A percentile compares a stretch with the other conserved stretches of the same genome.
phyloP scores from a whole-genome alignment of 2,888 invertebrate species.

The Nephrotoma appendiculata region DNA sequence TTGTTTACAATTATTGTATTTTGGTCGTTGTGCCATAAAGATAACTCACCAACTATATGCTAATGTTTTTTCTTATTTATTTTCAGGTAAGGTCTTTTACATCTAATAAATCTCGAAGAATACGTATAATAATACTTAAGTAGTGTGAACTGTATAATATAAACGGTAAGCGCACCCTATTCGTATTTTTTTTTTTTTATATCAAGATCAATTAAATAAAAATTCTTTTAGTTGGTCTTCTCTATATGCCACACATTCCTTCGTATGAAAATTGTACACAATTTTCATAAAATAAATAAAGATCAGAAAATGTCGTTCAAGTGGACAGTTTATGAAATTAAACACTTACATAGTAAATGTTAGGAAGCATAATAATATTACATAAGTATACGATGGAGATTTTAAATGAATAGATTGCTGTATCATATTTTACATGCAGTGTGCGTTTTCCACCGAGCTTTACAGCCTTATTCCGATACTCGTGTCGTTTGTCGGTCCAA shows the following conservation, averaged over 20 bases:
- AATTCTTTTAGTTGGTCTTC: not conserved
- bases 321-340: not conserved
- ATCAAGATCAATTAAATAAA: not conserved
- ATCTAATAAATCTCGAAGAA: not conserved
- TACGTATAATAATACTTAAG: not conserved
- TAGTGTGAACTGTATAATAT: not conserved
- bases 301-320: not conserved
- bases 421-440: no score
- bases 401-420: no score
- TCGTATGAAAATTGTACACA: not conserved
- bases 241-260: not conserved
- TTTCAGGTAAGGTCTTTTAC: not conserved
- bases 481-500: no score
- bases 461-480: no score
- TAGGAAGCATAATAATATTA: no score
- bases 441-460: no score
- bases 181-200: not conserved
- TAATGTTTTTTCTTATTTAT: not conserved
- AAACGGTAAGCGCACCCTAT: not conserved
- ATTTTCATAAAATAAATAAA: not conserved
- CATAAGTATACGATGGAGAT: no score
- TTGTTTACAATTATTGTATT: not conserved
- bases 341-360: not conserved
- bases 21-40: not conserved
- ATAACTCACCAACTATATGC: not conserved